These are phyloP conservation scores for Hypsibius dujardini DNA, from an alignment of 1,140 invertebrate genomes.

Conservation along the genomic window DNA sequence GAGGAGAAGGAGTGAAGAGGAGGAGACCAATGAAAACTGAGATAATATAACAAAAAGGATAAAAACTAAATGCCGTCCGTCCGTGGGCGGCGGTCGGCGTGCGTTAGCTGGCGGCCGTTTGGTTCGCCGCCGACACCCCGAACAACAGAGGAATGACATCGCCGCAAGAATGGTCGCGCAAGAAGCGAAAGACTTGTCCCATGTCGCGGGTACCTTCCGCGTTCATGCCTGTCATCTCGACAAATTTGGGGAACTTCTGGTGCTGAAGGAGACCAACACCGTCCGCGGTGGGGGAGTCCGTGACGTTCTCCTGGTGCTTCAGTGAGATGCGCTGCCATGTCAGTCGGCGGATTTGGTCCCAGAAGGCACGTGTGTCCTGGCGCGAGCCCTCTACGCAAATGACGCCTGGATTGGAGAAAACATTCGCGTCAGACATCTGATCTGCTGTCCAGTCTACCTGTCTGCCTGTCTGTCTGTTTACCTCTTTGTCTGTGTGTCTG, in stretches of 20 bases:
- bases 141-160: conserved; percentile 31
- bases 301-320: conserved; percentile 33
- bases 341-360: conserved; percentile 37
- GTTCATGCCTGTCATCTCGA: conserved; percentile 43
- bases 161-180: conserved; percentile 44
- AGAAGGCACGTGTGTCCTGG: conserved; percentile 22
- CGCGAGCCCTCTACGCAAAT: conserved; percentile 32
- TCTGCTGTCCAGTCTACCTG: too few relatives aligned
- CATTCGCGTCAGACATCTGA: too few relatives aligned
- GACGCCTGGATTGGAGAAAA: conserved; percentile 20
- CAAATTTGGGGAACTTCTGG: conserved; percentile 46
- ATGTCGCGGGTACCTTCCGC: conserved; percentile 50
- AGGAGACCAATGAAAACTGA: too few relatives aligned
- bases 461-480: too few relatives aligned
- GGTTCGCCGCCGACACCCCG: neutral
- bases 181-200: conserved; percentile 50
- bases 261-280: conserved; percentile 10
- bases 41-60: too few relatives aligned
- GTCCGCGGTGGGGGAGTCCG: conserved; percentile 19
- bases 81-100: too few relatives aligned
- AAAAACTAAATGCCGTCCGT: too few relatives aligned
- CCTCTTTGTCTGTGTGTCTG: too few relatives aligned
- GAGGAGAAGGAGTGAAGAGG: too few relatives aligned
- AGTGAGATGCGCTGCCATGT: conserved; percentile 41
- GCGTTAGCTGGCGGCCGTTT: too few relatives aligned